Conservation (phyloP, 2,797 vertebrate genomes). For the Parotocinclus haroldoi region DNA sequence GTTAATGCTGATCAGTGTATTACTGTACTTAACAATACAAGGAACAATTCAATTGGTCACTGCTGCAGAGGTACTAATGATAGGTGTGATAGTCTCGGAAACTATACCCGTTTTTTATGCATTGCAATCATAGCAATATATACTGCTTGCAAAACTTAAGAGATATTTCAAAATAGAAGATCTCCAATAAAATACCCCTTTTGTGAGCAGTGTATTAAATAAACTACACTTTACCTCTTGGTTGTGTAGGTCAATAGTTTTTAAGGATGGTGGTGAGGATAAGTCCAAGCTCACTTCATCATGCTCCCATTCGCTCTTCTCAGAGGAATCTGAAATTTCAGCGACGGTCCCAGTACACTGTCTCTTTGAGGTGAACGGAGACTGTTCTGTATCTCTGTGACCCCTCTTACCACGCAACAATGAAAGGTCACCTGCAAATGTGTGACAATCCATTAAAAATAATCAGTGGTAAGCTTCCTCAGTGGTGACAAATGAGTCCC, state of each 20-base stretch:
- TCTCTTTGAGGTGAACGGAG: constrained; percentile 14
- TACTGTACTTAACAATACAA: no score
- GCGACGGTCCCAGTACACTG: constrained; percentile 3
- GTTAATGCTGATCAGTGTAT: no score
- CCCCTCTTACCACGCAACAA: constrained; percentile 27
- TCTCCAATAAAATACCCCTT: no score
- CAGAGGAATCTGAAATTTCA: constrained; percentile 3
- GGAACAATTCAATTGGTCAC: no score
- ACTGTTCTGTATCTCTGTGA: constrained; percentile 3
- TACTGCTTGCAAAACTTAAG: no score
- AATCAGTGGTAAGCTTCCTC: not conserved
- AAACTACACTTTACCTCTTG: constrained; percentile 26
- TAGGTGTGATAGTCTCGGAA: no score
- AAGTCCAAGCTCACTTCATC: not conserved
- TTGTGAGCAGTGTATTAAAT: not conserved
- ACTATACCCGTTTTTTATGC: no score
- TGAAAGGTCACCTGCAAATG: constrained; percentile 19
- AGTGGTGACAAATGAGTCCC: not conserved
- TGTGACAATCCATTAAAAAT: not conserved
- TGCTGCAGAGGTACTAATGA: no score
- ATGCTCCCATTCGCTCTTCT: constrained; percentile 12
- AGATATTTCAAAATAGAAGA: no score
- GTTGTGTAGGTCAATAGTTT: constrained; percentile 20
- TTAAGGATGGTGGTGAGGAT: not conserved
- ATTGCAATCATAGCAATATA: no score